These are phyloP conservation scores for Taurulus bubalis DNA, from an alignment of 2,113 vertebrate genomes.

Conservation along the genomic window DNA sequence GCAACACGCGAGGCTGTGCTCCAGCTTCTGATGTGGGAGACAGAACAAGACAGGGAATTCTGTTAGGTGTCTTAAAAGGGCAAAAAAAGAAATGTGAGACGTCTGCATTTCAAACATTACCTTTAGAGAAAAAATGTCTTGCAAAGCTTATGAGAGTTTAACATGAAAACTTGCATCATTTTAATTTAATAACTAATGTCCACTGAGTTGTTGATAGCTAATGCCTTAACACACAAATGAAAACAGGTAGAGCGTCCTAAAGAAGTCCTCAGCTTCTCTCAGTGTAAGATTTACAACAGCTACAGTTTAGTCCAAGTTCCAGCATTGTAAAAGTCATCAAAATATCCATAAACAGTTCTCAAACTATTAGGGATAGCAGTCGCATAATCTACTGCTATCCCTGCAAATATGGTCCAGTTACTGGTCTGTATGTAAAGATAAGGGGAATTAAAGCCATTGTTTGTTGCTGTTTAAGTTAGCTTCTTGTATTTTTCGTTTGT, in stretches of 20 bases:
- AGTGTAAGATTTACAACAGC: too few species aligned
- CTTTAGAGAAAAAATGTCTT: slow-evolving; percentile 8
- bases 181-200: not conserved
- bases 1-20: slow-evolving; percentile 69
- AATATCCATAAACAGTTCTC: not conserved
- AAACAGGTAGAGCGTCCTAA: not conserved
- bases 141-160: not conserved
- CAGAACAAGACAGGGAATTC: slow-evolving; percentile 47
- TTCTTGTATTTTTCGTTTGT: not conserved
- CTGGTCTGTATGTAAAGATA: not conserved
- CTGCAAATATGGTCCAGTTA: not conserved
- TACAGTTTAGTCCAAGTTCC: not conserved
- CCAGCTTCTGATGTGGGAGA: slow-evolving; percentile 58
- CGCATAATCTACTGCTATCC: not conserved
- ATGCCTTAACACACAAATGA: not conserved
- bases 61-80: slow-evolving; percentile 48
- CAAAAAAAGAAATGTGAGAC: slow-evolving; percentile 33
- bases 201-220: not conserved
- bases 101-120: slow-evolving; percentile 24
- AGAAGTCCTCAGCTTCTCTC: not conserved
- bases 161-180: not conserved
- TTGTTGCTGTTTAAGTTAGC: not conserved
- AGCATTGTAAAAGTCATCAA: not conserved
- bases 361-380: too few species aligned
- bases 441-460: not conserved